Base-by-base conservation (phyloP, 1,140 invertebrate genomes). In the Carcinoscorpius rotundicauda region DNA sequence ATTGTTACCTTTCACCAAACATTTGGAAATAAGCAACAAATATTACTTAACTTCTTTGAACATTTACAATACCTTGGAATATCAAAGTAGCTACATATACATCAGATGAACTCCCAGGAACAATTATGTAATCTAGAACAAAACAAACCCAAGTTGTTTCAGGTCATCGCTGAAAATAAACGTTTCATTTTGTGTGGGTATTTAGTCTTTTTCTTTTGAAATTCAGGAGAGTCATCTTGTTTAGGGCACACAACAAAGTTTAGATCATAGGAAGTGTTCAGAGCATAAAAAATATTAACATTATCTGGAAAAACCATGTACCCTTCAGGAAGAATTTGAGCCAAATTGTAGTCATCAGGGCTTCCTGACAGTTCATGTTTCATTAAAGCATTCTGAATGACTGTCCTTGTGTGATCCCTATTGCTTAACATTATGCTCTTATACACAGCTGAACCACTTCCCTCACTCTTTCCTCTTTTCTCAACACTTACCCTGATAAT, bases 271-370 rank as follows among this genome's bases (percentile, higher is more conserved):
- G 86, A 86, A 66, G 91, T 93, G 76, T 95, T 96, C 3, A 97
- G 89, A 52, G 93, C 93, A 75, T 98, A 98, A 77, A 95, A 98
- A 4, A 97, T 93, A 77, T 97, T 98, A 0, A 91, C 91, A 74
- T 91, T 91, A 56, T 85, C 82, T 51, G 93, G 93, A 66, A 98
- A 83, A 66, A 93, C 80, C 83, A 97, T 87, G 2, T 29, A 29
- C 84, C 87, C 87, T 75, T 95, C 90, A 6, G 91, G 91, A 66
- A 97, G 79, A 52, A 82, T 69, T 82, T 97, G 93, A n/a, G 91
- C 87, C 57, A 97, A 78, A 51, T 87, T 91, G 75, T 89, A 97
- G 63, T 84, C 82, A 71, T 95, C 90, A 2, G 93, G 89, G 75
- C 88, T 88, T n/a, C 88, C 90, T 6, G 68, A 72, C 56, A 96